A percentile compares a stretch with the other conserved stretches of the same genome.
Conservation (phyloP, 2,113 vertebrate species). For the Serinus canaria region DNA sequence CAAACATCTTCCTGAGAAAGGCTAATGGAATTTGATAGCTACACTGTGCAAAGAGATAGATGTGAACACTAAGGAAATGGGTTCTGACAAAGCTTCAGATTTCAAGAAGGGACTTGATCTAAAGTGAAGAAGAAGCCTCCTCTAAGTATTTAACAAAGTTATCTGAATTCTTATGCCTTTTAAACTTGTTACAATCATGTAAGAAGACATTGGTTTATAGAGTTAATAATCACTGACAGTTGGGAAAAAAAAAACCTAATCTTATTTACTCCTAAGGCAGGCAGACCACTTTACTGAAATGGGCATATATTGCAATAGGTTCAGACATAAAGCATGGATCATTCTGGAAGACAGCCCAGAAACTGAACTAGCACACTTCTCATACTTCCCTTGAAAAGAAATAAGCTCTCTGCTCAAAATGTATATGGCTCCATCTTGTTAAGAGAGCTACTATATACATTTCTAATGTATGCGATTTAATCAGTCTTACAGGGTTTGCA, state of each 20-base stretch:
- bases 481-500: neutral
- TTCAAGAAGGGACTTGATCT: neutral
- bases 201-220: accelerated
- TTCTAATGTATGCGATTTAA: neutral
- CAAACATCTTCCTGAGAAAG: neutral
- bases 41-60: neutral
- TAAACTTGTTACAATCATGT: accelerated
- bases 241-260: neutral
- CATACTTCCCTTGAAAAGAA: neutral
- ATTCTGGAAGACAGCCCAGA: neutral
- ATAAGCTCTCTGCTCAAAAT: neutral
- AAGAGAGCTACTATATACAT: neutral
- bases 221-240: neutral
- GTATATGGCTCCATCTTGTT: neutral
- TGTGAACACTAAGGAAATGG: neutral
- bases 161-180: neutral
- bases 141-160: neutral
- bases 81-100: neutral
- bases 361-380: neutral
- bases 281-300: neutral
- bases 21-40: neutral
- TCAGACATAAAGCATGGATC: neutral
- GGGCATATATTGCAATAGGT: neutral
- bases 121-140: neutral
- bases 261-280: neutral